Conservation (phyloP, 2,888 invertebrate species). For the Cylindroiulus punctatus region DNA sequence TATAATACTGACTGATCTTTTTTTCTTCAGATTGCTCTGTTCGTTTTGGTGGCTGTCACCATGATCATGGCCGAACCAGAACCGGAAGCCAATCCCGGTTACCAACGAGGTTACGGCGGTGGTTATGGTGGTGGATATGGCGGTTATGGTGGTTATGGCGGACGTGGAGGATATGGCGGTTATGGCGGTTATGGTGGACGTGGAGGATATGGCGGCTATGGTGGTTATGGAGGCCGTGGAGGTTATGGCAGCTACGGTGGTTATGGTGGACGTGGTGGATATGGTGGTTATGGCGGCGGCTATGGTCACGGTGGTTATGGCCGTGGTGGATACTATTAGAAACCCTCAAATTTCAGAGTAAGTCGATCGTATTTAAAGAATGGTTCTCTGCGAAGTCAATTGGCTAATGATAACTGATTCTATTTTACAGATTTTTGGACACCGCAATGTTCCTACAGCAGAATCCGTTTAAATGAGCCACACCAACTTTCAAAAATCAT, state of each 20-base stretch:
- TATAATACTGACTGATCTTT: neutral
- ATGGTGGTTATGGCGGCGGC: neutral
- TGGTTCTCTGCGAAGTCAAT: no score
- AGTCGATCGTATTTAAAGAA: no score
- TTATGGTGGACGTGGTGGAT: neutral
- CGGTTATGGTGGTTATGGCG: neutral
- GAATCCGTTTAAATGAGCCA: no score
- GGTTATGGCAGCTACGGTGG: neutral
- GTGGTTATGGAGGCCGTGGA: neutral
- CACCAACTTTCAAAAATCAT: no score
- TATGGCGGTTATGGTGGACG: no score
- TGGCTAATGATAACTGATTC: no score
- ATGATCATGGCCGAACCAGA: conserved; percentile 45
- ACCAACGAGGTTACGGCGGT: neutral
- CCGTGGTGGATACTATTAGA: no score
- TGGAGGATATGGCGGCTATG: neutral
- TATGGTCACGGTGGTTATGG: no score
- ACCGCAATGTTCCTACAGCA: no score
- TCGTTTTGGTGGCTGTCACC: conserved; percentile 41
- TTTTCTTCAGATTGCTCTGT: conserved; percentile 36
- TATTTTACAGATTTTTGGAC: no score
- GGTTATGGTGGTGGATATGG: neutral
- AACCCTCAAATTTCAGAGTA: no score
- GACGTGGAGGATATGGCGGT: neutral
- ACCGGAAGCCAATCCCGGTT: conserved; percentile 30